phyloP scores from a whole-genome alignment of 2,797 vertebrate species.

The Spea hammondii region DNA sequence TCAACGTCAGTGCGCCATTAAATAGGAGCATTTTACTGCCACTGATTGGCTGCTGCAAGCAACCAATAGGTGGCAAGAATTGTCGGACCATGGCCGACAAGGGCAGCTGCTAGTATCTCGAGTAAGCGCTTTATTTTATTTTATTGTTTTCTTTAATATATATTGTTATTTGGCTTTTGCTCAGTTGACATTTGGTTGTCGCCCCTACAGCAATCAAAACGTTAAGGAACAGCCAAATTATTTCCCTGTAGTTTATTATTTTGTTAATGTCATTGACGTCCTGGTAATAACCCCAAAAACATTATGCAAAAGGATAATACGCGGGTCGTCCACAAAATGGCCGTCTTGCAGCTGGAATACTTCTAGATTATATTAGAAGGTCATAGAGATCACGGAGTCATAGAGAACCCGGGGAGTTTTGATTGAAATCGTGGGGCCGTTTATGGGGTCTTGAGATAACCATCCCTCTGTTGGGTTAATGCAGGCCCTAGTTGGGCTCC shows the following conservation, averaged over 20 bases:
- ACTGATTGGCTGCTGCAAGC: too few relatives aligned
- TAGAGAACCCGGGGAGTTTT: neutral
- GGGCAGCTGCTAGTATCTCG: too few relatives aligned
- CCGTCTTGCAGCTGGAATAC: slow-evolving; percentile 6
- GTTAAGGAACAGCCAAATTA: neutral
- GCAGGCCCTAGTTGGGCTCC: neutral
- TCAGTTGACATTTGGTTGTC: too few relatives aligned
- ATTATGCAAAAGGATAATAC: slow-evolving; percentile 3
- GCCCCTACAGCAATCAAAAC: too few relatives aligned
- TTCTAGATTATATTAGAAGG: neutral
- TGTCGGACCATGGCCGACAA: too few relatives aligned
- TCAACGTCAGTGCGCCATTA: too few relatives aligned
- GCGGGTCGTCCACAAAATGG: slow-evolving; percentile 9
- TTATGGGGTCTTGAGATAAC: neutral
- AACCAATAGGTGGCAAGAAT: too few relatives aligned
- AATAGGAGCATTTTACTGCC: too few relatives aligned
- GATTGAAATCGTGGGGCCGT: slow-evolving; percentile 3
- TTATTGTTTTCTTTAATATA: too few relatives aligned
- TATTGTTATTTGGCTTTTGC: too few relatives aligned
- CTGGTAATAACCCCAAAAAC: slow-evolving; percentile 23
- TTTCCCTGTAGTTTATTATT: neutral
- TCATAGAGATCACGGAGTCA: neutral
- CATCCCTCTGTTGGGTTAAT: slow-evolving; percentile 2
- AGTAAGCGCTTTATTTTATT: too few relatives aligned
- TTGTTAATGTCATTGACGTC: slow-evolving; percentile 6